Evolutionary conservation across 2,888 invertebrate genomes (phyloP).

Genomic region (Trisateles emortualis): DNA sequence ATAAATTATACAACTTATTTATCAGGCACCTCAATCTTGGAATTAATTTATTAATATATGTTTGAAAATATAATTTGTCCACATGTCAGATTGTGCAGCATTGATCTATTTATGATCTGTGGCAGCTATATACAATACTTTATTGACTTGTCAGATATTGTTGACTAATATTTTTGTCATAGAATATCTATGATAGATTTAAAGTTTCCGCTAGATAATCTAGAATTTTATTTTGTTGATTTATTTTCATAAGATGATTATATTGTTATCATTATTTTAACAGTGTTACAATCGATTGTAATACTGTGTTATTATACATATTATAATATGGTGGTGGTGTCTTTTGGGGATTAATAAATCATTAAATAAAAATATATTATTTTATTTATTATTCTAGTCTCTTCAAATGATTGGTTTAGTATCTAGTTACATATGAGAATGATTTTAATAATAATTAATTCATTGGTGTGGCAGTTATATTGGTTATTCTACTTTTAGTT

Average conservation of each 20-base stretch:
- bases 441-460: too few species aligned
- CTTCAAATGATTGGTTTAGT: too few species aligned
- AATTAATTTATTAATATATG: constrained; percentile 15
- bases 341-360: constrained; percentile 62
- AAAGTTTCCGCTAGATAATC: constrained; percentile 25
- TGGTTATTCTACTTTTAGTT: too few species aligned
- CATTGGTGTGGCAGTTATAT: too few species aligned
- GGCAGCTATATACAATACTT: background rate
- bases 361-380: constrained; percentile 9
- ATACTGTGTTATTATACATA: constrained; percentile 18
- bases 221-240: constrained; percentile 50
- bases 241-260: constrained; percentile 48
- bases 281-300: constrained; percentile 30
- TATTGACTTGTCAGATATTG: constrained; percentile 22
- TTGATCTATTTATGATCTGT: constrained; percentile 3
- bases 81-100: constrained; percentile 14
- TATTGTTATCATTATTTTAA: constrained; percentile 40
- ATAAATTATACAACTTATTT: constrained; percentile 52
- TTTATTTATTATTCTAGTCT: background rate
- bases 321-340: constrained; percentile 58
- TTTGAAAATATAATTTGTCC: constrained; percentile 21
- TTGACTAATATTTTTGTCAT: constrained; percentile 16
- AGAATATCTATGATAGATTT: constrained; percentile 20
- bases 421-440: too few species aligned
- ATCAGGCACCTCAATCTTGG: constrained; percentile 2